phyloP scores from a whole-genome alignment of 2,888 invertebrate species.

The Osmoderma eremita region DNA sequence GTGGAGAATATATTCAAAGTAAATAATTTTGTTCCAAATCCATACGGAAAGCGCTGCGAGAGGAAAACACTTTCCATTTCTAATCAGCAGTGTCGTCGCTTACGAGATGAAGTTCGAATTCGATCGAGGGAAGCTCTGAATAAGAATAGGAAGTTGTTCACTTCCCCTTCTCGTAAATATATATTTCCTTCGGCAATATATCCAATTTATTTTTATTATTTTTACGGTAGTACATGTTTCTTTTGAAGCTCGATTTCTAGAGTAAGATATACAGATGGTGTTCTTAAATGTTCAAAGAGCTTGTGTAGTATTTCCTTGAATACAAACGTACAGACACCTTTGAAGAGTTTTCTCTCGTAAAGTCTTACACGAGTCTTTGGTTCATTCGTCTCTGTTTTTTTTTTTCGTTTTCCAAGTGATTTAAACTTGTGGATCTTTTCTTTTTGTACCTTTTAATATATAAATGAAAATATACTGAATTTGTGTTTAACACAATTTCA shows the following conservation, averaged over 20 bases:
- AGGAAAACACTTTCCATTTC: constrained; percentile 30
- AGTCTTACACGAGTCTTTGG: no score
- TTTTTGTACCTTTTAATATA: no score
- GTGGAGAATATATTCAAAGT: constrained; percentile 12
- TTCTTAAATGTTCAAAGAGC: constrained; percentile 28
- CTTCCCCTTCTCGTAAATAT: constrained; percentile 25
- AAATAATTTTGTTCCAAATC: constrained; percentile 22
- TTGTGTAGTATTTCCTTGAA: constrained; percentile 1
- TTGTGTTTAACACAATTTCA: no score
- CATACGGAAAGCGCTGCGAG: constrained; percentile 5
- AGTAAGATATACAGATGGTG: constrained; percentile 31
- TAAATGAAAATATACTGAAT: no score
- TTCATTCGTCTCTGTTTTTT: constrained; percentile 14
- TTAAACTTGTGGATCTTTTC: no score
- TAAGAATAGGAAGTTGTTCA: constrained; percentile 26
- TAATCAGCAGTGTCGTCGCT: constrained; percentile 28
- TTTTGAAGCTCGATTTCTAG: constrained; percentile 2
- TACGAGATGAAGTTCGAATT: constrained; percentile 33
- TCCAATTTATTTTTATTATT: constrained; percentile 37
- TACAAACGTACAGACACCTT: not conserved
- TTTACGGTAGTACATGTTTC: constrained; percentile 29
- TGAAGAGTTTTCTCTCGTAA: not conserved
- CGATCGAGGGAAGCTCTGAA: constrained; percentile 20
- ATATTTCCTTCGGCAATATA: constrained; percentile 30
- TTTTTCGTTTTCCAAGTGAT: not conserved